Evolutionary conservation across 2,113 vertebrate genomes (phyloP).

Genomic region (Sprattus sprattus): DNA sequence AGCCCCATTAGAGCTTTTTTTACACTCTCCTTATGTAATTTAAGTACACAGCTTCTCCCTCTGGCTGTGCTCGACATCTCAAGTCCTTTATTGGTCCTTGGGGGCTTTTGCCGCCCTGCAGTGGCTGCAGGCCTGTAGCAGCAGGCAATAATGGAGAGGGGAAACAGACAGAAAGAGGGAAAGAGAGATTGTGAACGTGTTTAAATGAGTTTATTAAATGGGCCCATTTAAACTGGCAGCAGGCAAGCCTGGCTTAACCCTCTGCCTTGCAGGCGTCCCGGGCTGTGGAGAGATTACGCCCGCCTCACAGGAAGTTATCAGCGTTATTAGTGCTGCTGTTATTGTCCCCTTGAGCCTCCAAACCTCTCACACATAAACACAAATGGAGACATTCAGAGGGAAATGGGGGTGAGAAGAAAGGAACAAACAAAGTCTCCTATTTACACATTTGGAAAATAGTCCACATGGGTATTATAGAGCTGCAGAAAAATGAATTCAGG

Average conservation of each 20-base stretch:
- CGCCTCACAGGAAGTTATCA: slow-evolving; percentile 3
- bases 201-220: too few relatives aligned
- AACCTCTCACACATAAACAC: background rate
- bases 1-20: background rate
- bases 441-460: background rate
- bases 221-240: background rate
- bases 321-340: background rate
- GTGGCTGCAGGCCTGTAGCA: too few relatives aligned
- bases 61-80: background rate
- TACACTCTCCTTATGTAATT: background rate
- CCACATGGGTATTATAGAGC: background rate
- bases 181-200: too few relatives aligned
- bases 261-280: background rate
- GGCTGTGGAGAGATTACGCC: background rate
- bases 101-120: background rate
- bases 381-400: background rate
- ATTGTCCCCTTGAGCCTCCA: background rate
- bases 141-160: background rate
- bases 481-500: background rate
- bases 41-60: background rate
- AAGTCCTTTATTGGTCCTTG: background rate
- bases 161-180: background rate
- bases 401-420: background rate
- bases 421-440: background rate
- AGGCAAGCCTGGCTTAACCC: background rate